phyloP scores from a whole-genome alignment of 2,113 vertebrate genomes.

The Erythrocebus patas region DNA sequence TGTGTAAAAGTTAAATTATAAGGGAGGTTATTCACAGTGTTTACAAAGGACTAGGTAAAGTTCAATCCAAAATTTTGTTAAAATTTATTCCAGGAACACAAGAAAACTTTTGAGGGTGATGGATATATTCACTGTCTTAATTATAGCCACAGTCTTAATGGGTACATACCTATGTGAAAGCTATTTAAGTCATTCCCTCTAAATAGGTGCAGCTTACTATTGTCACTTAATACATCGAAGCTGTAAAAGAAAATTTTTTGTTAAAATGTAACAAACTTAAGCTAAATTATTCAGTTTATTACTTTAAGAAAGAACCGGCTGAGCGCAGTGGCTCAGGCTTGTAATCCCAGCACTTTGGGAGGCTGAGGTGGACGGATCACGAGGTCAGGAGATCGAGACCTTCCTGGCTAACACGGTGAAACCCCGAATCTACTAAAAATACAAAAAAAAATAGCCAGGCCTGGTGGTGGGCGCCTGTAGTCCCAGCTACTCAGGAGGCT shows the following conservation, averaged over 20 bases:
- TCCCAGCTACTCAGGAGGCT: too few species aligned
- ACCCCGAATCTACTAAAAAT: too few species aligned
- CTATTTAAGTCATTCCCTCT: not conserved
- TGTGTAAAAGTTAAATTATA: not conserved
- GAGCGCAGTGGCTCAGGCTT: too few species aligned
- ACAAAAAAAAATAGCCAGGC: too few species aligned
- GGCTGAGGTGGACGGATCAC: too few species aligned
- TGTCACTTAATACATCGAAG: not conserved
- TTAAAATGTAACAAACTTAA: constrained; percentile 12
- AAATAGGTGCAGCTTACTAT: not conserved
- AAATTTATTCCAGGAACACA: not conserved
- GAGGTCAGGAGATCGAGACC: too few species aligned
- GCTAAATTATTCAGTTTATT: not conserved
- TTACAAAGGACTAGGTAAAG: not conserved
- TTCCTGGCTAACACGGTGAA: too few species aligned
- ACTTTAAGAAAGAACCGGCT: not conserved
- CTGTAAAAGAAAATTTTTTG: not conserved
- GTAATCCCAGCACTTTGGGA: too few species aligned
- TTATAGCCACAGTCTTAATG: not conserved
- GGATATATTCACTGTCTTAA: not conserved
- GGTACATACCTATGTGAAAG: not conserved
- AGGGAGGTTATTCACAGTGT: not conserved
- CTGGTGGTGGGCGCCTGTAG: too few species aligned
- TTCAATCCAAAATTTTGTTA: not conserved
- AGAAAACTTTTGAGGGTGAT: not conserved